These are phyloP conservation scores for Megalops cyprinoides DNA, from an alignment of 2,797 vertebrate species.

Conservation along the genomic window DNA sequence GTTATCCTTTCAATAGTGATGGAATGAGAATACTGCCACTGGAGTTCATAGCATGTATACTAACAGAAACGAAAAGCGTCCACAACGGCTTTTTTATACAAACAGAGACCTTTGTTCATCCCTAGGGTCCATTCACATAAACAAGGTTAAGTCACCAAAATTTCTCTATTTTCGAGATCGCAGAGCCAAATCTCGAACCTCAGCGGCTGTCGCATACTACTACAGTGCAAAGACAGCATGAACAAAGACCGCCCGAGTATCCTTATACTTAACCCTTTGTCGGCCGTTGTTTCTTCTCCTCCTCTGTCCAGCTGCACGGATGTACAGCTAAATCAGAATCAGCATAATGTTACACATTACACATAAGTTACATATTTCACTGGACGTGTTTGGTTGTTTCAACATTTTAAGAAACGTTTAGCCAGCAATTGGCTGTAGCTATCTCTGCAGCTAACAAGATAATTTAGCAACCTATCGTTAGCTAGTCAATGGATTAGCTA, in stretches of 20 bases:
- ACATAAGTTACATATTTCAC: no score
- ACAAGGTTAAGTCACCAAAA: not conserved
- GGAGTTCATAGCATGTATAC: not conserved
- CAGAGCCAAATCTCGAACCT: not conserved
- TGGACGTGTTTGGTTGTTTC: no score
- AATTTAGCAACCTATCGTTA: not conserved
- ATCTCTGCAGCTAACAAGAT: no score
- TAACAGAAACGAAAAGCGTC: not conserved
- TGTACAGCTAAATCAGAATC: not conserved
- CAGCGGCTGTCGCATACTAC: constrained; percentile 12
- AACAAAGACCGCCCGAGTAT: constrained; percentile 23
- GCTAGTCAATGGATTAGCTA: not conserved
- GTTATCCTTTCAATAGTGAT: not conserved
- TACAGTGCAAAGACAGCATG: constrained; percentile 16
- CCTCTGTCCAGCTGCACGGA: not conserved
- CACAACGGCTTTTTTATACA: not conserved
- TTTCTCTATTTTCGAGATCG: not conserved
- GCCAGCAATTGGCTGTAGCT: no score
- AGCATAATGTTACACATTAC: no score
- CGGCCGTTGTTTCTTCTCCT: not conserved
- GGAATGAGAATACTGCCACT: not conserved
- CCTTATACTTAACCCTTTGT: constrained; percentile 17
- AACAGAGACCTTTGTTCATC: not conserved
- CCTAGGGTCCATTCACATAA: not conserved
- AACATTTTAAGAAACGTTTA: no score